Evolutionary conservation across 2,888 invertebrate species (phyloP), one percentile per base, ranked within the genome.

Genomic region (Fabriciana adippe): DNA sequence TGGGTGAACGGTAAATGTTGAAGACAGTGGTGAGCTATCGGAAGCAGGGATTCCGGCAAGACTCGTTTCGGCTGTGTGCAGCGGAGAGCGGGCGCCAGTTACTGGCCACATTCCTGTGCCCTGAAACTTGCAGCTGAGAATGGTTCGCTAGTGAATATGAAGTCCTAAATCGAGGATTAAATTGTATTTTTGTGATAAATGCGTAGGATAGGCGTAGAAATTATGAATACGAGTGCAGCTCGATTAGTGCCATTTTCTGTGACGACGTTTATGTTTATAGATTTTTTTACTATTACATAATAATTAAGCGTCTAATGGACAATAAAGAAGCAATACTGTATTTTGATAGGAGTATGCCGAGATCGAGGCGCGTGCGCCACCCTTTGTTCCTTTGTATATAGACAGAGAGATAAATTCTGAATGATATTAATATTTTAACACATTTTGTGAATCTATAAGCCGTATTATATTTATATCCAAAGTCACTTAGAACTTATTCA

Each of bases 341-440:
- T 78, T 79, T 78, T 71, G 60, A 50, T 74, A 72, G 67, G 73
- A 76, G 75, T 66, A 67, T 74, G 71, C 71, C 69, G 70, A 73
- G 66, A 67, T 54, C 59, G 71, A 69, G 66, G 72, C 69, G 69
- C 62, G 66, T 62, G 71, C 69, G 71, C 68, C 68, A 72, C 74
- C 73, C 70, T 79, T 75, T 59, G 69, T 73, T 78, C 79, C 76
- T 73, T 74, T 86, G 83, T 85, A 84, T 73, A 85, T 81, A 84
- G 73, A 73, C 76, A 84, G 89, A 88, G 86, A 88, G 85, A 80
- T 74, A 83, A 68, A 85, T 86, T 87, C 84, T 89, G 89, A 89
- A 89, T 87, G 87, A 87, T 88, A 88, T 85, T 88, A 82, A 87
- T 90, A 88, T 90, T 90, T 88, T 89, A 89, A 84, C 90, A 89